Base-by-base conservation (phyloP, 2,888 invertebrate species). In the Danaus chrysippus region DNA sequence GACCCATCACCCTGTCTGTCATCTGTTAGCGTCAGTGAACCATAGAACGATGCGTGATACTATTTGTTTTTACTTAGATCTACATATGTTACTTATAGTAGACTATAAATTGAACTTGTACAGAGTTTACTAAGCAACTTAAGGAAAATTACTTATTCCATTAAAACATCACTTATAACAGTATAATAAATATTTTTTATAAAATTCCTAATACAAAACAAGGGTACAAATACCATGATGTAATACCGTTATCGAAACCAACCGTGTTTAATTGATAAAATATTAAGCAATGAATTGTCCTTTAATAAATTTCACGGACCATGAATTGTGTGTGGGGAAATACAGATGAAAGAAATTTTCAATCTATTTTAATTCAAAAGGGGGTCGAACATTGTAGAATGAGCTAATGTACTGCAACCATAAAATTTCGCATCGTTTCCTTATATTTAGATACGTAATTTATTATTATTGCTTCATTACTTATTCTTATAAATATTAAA, bases 221-320 rank as follows among this genome's bases (percentile, higher is more conserved):
- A 73, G 79, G 81, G 76, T 75, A 80, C 76, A 79, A 83, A 85
- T 82, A 82, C 76, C 77, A 75, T 78, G 73, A 70, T 70, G 73
- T 81, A 81, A 84, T 82, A 76, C 72, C 73, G 71, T 82, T 84
- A 84, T 84, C 77, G 80, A 83, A 86, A 81, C 83, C 80, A 72
- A 83, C 83, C 86, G 82, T 84, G 76, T 73, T 78, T 82, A 88
- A 88, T 87, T 85, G 81, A 85, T 87, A 85, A 90, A 86, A 84
- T 88, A 90, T 86, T 83, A 81, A 77, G 75, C 76, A 79, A 77
- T 73, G 75, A 78, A 79, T 77, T 77, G 76, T 81, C 77, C 78
- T 84, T 79, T 84, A 82, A 85, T 84, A 85, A 82, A 86, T 87
- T 88, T 84, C 83, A 89, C 78, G 84, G 83, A 71, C 76, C 84